Conservation (phyloP, 2,113 vertebrate species). For the Gallinago media region DNA sequence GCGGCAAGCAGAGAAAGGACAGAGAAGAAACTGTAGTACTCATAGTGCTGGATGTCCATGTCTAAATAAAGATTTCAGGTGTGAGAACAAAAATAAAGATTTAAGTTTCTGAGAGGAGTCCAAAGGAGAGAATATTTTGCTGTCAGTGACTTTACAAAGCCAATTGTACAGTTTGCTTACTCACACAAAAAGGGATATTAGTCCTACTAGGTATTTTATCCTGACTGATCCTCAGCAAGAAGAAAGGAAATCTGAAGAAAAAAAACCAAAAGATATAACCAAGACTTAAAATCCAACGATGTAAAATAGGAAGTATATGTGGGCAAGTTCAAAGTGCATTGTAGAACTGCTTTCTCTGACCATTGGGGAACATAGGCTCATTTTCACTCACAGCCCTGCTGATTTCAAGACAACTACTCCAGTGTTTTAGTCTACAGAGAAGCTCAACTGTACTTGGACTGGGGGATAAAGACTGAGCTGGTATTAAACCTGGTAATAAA, state of each 20-base stretch:
- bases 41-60: background rate
- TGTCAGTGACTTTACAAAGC: background rate
- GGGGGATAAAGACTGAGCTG: background rate
- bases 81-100: background rate
- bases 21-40: background rate
- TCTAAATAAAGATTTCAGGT: background rate
- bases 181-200: background rate
- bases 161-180: background rate
- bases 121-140: background rate
- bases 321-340: background rate
- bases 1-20: background rate
- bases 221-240: background rate
- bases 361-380: accelerated
- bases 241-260: background rate
- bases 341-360: background rate
- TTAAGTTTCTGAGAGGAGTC: background rate
- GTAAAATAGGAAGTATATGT: background rate
- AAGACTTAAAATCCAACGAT: background rate
- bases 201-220: background rate
- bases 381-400: background rate
- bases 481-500: background rate
- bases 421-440: background rate
- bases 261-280: background rate
- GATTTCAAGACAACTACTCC: background rate
- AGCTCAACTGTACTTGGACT: background rate